phyloP scores from a whole-genome alignment of 2,888 invertebrate genomes.

The Phortica okadai region DNA sequence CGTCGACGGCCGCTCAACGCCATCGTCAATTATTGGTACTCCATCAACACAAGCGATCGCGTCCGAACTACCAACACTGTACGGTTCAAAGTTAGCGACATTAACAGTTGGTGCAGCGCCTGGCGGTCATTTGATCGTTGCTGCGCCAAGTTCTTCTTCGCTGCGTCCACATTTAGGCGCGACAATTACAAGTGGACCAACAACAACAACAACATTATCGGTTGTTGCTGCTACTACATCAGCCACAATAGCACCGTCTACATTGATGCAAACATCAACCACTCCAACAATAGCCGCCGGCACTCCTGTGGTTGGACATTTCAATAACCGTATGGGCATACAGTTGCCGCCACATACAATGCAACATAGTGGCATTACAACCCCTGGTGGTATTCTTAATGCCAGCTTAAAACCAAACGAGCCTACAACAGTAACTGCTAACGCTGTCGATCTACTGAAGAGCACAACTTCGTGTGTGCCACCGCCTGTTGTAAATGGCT shows the following conservation, averaged over 20 bases:
- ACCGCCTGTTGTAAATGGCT: constrained; percentile 54
- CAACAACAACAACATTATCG: constrained; percentile 27
- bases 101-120: neutral
- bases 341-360: constrained; percentile 14
- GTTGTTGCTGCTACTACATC: constrained; percentile 29
- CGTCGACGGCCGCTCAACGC: constrained; percentile 11
- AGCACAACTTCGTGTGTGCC: constrained; percentile 26
- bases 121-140: constrained; percentile 21
- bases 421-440: neutral
- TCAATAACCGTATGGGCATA: constrained; percentile 48
- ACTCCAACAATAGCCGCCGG: constrained; percentile 34
- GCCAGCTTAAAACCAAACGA: constrained; percentile 45
- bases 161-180: constrained; percentile 11
- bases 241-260: constrained; percentile 38
- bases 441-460: constrained; percentile 47
- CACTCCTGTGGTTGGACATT: constrained; percentile 43
- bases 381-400: constrained; percentile 13
- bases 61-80: neutral
- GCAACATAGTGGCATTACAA: constrained; percentile 19
- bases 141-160: constrained; percentile 12
- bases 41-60: constrained; percentile 15
- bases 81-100: constrained; percentile 26
- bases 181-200: constrained; percentile 39
- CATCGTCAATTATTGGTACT: constrained; percentile 24
- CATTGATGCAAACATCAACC: constrained; percentile 32